phyloP scores from a whole-genome alignment of 2,888 invertebrate species.

The Catocala sponsa region DNA sequence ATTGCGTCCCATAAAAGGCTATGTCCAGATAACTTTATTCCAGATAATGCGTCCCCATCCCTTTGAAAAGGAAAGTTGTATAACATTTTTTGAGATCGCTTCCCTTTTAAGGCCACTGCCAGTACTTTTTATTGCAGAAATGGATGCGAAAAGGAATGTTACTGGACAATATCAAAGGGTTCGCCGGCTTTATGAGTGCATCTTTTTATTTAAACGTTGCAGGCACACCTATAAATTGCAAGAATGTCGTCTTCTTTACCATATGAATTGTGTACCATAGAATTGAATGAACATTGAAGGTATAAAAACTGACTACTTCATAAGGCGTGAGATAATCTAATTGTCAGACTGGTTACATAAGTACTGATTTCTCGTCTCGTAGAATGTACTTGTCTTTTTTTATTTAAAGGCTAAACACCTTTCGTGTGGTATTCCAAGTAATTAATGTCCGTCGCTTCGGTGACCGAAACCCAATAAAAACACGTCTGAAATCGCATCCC shows the following conservation, averaged over 20 bases:
- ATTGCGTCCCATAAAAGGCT: slow-evolving; percentile 81
- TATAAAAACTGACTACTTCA: neutral
- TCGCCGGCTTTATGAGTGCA: slow-evolving; percentile 64
- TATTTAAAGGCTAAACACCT: slow-evolving; percentile 68
- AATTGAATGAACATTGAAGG: slow-evolving; percentile 16
- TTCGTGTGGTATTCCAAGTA: slow-evolving; percentile 67
- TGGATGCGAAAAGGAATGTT: slow-evolving; percentile 65
- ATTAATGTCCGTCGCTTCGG: slow-evolving; percentile 65
- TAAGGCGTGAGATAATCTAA: neutral
- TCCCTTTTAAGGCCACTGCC: slow-evolving; percentile 74
- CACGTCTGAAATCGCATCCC: slow-evolving; percentile 72
- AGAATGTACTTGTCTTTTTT: slow-evolving; percentile 34
- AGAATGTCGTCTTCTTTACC: slow-evolving; percentile 21
- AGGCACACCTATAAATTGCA: slow-evolving; percentile 34
- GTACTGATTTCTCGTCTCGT: too few relatives aligned
- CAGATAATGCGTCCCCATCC: slow-evolving; percentile 78
- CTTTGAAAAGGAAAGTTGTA: slow-evolving; percentile 86
- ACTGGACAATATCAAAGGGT: slow-evolving; percentile 72
- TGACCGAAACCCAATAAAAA: slow-evolving; percentile 73
- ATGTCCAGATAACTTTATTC: slow-evolving; percentile 86
- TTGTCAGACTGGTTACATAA: too few relatives aligned
- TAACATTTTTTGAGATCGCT: slow-evolving; percentile 79
- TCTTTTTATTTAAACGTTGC: slow-evolving; percentile 60
- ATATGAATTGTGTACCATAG: slow-evolving; percentile 20
- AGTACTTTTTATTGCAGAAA: slow-evolving; percentile 78